phyloP scores from a whole-genome alignment of 2,113 vertebrate genomes.

The Camelus dromedarius region DNA sequence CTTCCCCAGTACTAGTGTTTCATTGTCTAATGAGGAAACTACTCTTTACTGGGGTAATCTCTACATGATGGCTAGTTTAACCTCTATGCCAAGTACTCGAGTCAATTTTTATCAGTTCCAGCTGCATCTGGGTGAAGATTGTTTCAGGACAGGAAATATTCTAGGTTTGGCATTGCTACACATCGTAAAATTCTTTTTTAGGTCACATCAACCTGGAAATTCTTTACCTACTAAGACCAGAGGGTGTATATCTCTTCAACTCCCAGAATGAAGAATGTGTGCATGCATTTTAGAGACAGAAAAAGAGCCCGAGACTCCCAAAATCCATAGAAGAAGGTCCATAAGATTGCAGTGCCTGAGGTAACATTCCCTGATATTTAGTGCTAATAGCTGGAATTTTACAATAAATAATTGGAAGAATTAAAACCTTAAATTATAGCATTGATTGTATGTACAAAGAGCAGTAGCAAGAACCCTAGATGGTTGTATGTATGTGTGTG shows the following conservation, averaged over 20 bases:
- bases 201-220: background rate
- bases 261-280: background rate
- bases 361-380: background rate
- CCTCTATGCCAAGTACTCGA: background rate
- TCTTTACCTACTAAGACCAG: background rate
- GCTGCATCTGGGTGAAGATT: background rate
- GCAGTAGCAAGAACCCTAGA: background rate
- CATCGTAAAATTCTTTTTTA: constrained; percentile 1
- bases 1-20: background rate
- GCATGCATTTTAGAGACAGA: background rate
- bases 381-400: background rate
- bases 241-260: background rate
- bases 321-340: background rate
- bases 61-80: background rate
- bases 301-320: background rate
- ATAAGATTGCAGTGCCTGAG: background rate
- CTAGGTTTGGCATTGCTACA: background rate
- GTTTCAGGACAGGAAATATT: background rate
- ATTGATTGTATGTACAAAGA: background rate
- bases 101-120: background rate
- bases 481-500: background rate
- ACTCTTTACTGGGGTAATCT: background rate
- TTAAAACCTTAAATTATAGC: background rate
- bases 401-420: background rate
- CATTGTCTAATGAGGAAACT: background rate